Conservation (phyloP, 2,888 invertebrate genomes). For the Villa cingulata region DNA sequence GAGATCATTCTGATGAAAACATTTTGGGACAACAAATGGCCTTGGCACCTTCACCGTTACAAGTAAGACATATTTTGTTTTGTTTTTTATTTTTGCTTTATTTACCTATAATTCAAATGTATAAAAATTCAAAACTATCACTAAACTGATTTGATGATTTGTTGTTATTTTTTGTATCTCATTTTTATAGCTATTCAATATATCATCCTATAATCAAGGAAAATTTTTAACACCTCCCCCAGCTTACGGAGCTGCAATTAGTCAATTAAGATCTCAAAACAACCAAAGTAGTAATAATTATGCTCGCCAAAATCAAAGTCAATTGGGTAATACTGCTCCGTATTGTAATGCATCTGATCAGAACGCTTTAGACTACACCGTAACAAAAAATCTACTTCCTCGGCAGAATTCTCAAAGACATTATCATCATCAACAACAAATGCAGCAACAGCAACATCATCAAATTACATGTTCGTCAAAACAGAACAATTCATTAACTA, state of each 20-base stretch:
- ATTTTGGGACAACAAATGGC: conserved; percentile 2
- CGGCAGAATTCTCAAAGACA: not conserved
- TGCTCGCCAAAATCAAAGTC: not conserved
- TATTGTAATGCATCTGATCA: not conserved
- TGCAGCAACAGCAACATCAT: not conserved
- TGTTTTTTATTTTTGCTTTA: not conserved
- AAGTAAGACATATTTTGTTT: conserved; percentile 23
- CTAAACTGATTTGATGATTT: not conserved
- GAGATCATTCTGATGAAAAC: not conserved
- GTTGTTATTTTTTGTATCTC: not conserved
- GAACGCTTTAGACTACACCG: not conserved
- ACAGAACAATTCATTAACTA: too few species aligned
- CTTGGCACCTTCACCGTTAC: conserved; percentile 26
- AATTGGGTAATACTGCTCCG: not conserved
- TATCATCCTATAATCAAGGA: conserved; percentile 17
- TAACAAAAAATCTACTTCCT: not conserved
- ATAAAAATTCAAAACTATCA: too few species aligned
- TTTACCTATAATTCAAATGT: not conserved
- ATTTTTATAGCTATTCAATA: conserved; percentile 16
- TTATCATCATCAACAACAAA: not conserved
- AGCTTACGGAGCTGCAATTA: conserved; percentile 33
- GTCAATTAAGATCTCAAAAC: conserved; percentile 36
- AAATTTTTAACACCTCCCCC: conserved; percentile 32
- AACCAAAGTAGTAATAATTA: conserved; percentile 25
- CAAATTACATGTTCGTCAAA: too few species aligned